Conservation (phyloP, 1,140 invertebrate genomes). For the Latrodectus geometricus region DNA sequence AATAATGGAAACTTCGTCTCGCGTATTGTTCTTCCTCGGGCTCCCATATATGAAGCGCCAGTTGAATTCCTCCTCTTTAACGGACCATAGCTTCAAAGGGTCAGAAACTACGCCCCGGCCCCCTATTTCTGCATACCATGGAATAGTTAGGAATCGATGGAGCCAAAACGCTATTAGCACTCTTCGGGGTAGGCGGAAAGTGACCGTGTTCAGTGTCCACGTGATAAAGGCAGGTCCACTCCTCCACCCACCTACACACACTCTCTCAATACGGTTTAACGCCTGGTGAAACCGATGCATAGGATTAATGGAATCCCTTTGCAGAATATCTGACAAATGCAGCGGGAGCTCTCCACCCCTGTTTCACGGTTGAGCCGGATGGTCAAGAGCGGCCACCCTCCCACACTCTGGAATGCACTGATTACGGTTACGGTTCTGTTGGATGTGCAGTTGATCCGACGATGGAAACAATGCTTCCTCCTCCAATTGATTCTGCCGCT, state of each 20-base stretch:
- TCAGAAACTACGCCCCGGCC: background rate
- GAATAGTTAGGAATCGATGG: background rate
- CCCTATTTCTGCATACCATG: background rate
- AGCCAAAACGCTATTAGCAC: background rate
- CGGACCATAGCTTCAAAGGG: background rate
- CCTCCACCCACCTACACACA: background rate
- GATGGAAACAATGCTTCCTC: background rate
- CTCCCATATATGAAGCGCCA: background rate
- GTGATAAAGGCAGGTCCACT: constrained; percentile 7
- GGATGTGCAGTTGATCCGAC: background rate
- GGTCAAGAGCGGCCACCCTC: background rate
- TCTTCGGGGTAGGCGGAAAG: background rate
- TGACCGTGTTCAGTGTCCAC: constrained; percentile 36
- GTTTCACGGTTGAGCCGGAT: constrained; percentile 6
- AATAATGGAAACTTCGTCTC: background rate
- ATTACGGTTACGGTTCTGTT: background rate
- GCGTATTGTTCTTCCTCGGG: background rate
- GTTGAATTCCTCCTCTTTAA: background rate
- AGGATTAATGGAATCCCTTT: constrained; percentile 34
- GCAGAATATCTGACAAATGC: constrained; percentile 34
- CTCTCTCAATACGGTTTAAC: constrained; percentile 47
- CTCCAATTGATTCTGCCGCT: no score
- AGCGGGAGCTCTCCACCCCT: constrained; percentile 1
- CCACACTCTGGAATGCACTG: background rate
- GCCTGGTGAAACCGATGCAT: constrained; percentile 33